Base-by-base conservation (phyloP, 2,888 invertebrate species). In the Kuschelorhynchus macadamiae region DNA sequence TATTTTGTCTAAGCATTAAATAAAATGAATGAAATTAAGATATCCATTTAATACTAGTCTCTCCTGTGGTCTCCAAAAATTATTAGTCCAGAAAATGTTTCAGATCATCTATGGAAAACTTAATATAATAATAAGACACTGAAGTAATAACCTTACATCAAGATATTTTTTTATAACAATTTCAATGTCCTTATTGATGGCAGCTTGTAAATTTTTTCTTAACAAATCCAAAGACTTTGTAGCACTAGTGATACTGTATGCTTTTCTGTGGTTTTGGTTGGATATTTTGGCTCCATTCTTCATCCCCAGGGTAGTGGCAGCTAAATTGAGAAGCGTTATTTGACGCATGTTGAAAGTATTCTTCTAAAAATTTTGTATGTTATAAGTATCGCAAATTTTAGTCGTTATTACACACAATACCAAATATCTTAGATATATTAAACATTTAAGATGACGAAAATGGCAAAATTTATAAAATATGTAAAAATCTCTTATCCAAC, bases 151-250 rank as follows among this genome's bases (percentile, higher is more conserved):
- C 70, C 81, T 76, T 80, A 92, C 92, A 83, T 92, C 91, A 67
- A 93, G 84, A 83, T 93, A 93, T 79, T 91, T 91, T 76, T 90
- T 90, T 67, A 94, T 88, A 52, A 93, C 89, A 81, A 88, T 87
- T 83, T 92, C 90, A 76, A 93, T 91, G 78, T 93, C 93, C 79
- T 90, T 89, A 75, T 93, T 93, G 36, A 93, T 91, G 49, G 89
- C 88, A 70, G 89, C 89, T 83, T 93, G 94, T 78, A 94, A 85
- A 74, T 92, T 92, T 81, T 91, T 91, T 50, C 93, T 82, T 44
- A 93, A 81, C 77, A 93, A 86, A 78, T 93, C 93, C 70, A 93
- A 81, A 0, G 92, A 92, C 80, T 79, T 80, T 11, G 76, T 66
- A n/a, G 79, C 76, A 70, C 78, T 80, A 2, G 90, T 89, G 81